These are phyloP conservation scores for Drosophila jambulina DNA, from an alignment of 1,140 invertebrate genomes.

Conservation along the genomic window DNA sequence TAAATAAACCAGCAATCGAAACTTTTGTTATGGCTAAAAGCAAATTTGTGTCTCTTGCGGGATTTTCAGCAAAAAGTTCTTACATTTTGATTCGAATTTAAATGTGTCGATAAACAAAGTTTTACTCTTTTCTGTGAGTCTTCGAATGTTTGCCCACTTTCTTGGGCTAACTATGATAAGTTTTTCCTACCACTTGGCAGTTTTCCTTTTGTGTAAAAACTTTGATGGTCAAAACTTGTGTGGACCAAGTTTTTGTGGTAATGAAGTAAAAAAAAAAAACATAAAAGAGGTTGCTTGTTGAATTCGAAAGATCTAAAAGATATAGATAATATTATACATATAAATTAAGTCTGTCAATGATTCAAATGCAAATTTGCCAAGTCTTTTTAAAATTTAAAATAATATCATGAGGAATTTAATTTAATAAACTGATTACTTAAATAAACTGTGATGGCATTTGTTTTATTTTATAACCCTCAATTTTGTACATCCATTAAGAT, in stretches of 20 bases:
- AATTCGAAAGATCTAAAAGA: background rate
- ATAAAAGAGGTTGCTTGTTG: background rate
- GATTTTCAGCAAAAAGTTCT: slow-evolving; percentile 11
- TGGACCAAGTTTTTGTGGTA: slow-evolving; percentile 1
- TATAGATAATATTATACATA: background rate
- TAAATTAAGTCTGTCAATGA: background rate
- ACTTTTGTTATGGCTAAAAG: slow-evolving; percentile 37
- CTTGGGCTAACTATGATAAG: background rate
- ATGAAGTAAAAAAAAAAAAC: background rate
- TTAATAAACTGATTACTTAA: background rate
- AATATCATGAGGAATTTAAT: background rate
- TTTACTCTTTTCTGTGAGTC: background rate
- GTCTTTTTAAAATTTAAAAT: too few species aligned
- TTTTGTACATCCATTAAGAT: too few species aligned
- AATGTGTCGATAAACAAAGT: background rate
- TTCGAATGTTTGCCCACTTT: background rate
- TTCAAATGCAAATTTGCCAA: background rate
- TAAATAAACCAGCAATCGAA: slow-evolving; percentile 25
- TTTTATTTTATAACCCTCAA: too few species aligned
- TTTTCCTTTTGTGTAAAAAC: slow-evolving; percentile 17
- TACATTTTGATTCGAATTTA: background rate
- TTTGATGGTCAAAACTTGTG: slow-evolving; percentile 6
- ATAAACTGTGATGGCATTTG: background rate
- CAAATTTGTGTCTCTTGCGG: slow-evolving; percentile 17
- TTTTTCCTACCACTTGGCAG: background rate